Evolutionary conservation across 2,113 vertebrate genomes (phyloP), one percentile per base, ranked within the genome.

Genomic region (Romanogobio albipinnatus): DNA sequence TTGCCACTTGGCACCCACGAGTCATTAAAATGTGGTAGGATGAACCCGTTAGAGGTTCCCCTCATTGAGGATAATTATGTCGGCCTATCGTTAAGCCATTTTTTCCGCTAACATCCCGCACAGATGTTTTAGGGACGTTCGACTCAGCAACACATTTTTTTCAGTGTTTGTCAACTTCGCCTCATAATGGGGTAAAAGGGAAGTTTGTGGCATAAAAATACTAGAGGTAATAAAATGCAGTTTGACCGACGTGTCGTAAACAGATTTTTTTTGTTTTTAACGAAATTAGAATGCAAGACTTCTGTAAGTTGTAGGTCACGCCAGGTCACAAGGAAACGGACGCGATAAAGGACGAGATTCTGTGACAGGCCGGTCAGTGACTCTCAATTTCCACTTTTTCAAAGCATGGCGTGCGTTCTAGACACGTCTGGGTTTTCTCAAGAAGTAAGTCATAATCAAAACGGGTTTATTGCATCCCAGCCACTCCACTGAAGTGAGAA

Each of bases 21-120:
- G 62, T 93, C 89, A 94, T 94, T 93, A 94, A 93, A 94, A 93
- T 84, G 87, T 89, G 92, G 91, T 86, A 88, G 92, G 82, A 92
- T 87, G 85, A 84, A 91, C 87, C 87, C 89, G 88, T 87, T 45
- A 90, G 90, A 33, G 86, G 88, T 90, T 91, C 58, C 81, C 88
- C 85, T 91, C 88, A 88, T 92, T 93, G 92, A 92, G 24, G 0
- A 43, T 83, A 62, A 39, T 59, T 86, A 45, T 39, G 24, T 64
- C 2, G 49, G 61, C 29, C 61, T 19, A 45, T 78, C 49, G 56
- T 87, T 73, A 81, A 86, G 81, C 49, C 49, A 56, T 76, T 80
- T 82, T 85, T 86, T 77, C 70, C 71, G 24, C 76, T 81, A 14
- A 39, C 68, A 33, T n/a, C 19, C 47, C 36, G 43, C 43, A 15